Evolutionary conservation across 2,888 invertebrate species (phyloP).

Genomic region (Oligia latruncula): DNA sequence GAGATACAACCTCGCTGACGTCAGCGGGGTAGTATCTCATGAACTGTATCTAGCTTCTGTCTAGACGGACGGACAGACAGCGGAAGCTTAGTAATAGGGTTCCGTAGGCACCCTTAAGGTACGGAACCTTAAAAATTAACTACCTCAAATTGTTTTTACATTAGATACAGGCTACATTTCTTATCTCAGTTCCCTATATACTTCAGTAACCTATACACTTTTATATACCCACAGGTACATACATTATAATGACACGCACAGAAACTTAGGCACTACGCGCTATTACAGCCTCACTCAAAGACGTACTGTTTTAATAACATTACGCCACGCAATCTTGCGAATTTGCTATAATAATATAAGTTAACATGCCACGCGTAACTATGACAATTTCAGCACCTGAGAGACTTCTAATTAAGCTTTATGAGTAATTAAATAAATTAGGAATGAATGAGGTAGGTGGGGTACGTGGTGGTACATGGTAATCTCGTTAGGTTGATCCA

Average conservation of each 20-base stretch:
- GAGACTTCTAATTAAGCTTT: conserved; percentile 43
- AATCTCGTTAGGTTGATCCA: conserved; percentile 48
- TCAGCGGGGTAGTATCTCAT: no score
- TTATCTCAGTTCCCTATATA: background rate
- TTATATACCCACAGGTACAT: background rate
- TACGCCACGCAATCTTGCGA: conserved; percentile 54
- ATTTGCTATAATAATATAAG: conserved; percentile 53
- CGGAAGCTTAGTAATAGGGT: background rate
- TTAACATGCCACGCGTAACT: conserved; percentile 20
- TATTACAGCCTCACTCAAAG: conserved; percentile 25
- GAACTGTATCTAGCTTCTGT: no score
- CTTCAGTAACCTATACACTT: background rate
- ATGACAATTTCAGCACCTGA: conserved; percentile 28
- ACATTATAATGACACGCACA: conserved; percentile 5
- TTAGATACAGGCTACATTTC: background rate
- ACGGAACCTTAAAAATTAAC: background rate
- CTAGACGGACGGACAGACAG: background rate
- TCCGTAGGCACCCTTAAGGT: background rate
- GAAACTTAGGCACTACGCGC: conserved; percentile 12
- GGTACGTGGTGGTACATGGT: conserved; percentile 43
- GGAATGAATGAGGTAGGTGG: conserved; percentile 32
- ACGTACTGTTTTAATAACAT: conserved; percentile 64
- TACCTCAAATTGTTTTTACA: background rate
- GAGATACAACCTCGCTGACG: no score
- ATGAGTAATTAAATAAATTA: conserved; percentile 58